Evolutionary conservation across 2,888 invertebrate species (phyloP).

Genomic region (Abrostola triplasia): DNA sequence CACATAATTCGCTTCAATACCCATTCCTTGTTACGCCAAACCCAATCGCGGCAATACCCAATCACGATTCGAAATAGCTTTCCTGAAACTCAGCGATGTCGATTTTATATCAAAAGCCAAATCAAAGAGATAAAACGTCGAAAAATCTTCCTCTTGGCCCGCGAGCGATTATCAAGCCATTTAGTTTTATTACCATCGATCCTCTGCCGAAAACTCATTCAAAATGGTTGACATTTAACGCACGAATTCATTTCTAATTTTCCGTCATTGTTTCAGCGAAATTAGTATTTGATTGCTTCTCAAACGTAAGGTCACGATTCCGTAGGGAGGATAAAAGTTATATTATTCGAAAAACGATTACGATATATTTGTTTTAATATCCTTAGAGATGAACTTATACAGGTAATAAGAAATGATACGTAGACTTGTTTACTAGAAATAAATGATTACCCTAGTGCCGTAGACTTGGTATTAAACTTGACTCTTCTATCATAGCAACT

Average conservation of each 20-base stretch:
- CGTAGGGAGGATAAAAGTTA: slow-evolving; percentile 44
- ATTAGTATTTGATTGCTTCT: slow-evolving; percentile 79
- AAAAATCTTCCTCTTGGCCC: slow-evolving; percentile 50
- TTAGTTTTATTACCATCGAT: slow-evolving; percentile 65
- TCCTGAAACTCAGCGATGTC: slow-evolving; percentile 57
- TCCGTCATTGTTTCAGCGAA: slow-evolving; percentile 77
- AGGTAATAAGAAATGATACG: neutral
- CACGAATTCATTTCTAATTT: slow-evolving; percentile 81
- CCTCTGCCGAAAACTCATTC: slow-evolving; percentile 54
- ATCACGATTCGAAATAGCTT: slow-evolving; percentile 56
- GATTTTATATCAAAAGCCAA: slow-evolving; percentile 58
- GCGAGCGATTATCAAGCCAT: slow-evolving; percentile 64
- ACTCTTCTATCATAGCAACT: too few species aligned
- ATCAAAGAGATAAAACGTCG: slow-evolving; percentile 54
- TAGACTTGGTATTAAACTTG: too few species aligned
- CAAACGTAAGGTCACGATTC: slow-evolving; percentile 41
- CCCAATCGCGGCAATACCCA: slow-evolving; percentile 52
- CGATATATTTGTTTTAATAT: slow-evolving; percentile 23
- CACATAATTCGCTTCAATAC: slow-evolving; percentile 35
- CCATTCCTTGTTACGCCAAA: slow-evolving; percentile 47
- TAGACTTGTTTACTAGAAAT: neutral
- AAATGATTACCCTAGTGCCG: neutral
- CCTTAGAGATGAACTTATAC: neutral
- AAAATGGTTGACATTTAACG: slow-evolving; percentile 73
- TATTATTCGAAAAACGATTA: slow-evolving; percentile 10